Conservation (phyloP, 2,888 invertebrate genomes). For the Lasioglossum figueresi region DNA sequence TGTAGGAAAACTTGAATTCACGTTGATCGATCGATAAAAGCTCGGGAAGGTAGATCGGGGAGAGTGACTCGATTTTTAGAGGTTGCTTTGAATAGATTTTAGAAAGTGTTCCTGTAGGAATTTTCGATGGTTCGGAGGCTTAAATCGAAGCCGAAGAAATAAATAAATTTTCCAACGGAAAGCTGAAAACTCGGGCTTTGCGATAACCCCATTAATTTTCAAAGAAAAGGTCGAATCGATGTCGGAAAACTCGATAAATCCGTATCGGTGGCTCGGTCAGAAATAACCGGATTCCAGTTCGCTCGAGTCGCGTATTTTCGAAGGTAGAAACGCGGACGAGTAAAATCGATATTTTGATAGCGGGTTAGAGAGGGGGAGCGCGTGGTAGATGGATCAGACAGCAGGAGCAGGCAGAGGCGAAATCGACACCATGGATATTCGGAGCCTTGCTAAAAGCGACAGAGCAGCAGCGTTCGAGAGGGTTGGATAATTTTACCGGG, state of each 20-base stretch:
- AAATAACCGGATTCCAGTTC: background rate
- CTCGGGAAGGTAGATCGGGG: background rate
- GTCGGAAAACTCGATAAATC: background rate
- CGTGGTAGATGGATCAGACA: background rate
- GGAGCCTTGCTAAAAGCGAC: constrained; percentile 17
- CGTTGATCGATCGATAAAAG: background rate
- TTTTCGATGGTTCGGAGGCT: background rate
- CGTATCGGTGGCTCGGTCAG: background rate
- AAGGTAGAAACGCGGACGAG: background rate
- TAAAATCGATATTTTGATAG: background rate
- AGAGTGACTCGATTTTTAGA: no score
- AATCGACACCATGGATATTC: constrained; percentile 10
- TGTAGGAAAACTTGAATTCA: background rate
- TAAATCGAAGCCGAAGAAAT: background rate
- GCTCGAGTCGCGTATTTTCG: background rate
- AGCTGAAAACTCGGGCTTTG: background rate
- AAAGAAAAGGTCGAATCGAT: background rate
- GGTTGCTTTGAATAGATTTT: background rate
- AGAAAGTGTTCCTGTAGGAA: background rate
- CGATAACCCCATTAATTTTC: background rate
- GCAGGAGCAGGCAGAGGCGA: background rate
- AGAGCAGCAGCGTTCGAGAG: constrained; percentile 2
- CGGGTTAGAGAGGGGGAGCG: background rate
- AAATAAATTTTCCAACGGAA: no score
- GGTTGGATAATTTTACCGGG: constrained; percentile 33